These are phyloP conservation scores for Delichon dasypus DNA, from an alignment of 2,797 vertebrate genomes.

Conservation along the genomic window DNA sequence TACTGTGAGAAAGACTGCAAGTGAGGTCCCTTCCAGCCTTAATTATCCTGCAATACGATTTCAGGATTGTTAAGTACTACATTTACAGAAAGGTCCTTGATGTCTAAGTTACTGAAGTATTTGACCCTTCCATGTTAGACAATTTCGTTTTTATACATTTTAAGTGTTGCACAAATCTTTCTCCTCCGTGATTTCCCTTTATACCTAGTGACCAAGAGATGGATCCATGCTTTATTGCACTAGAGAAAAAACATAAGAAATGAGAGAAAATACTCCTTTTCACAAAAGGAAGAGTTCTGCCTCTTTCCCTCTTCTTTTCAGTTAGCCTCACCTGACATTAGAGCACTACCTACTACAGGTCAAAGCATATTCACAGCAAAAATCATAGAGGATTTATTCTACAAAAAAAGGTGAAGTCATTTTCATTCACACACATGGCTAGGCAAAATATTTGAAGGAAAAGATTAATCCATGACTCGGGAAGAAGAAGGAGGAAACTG, in stretches of 20 bases:
- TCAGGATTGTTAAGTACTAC: background rate
- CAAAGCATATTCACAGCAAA: background rate
- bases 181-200: background rate
- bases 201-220: background rate
- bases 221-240: background rate
- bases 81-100: background rate
- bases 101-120: background rate
- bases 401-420: background rate
- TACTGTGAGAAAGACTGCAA: background rate
- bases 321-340: background rate
- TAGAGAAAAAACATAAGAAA: background rate
- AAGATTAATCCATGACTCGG: background rate
- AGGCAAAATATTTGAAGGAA: background rate
- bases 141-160: background rate
- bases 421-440: background rate
- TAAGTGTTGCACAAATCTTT: background rate
- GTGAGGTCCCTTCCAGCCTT: background rate
- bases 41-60: background rate
- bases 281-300: background rate
- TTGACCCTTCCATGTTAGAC: background rate
- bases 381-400: background rate
- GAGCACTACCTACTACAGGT: background rate
- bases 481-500: background rate
- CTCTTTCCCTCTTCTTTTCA: background rate
- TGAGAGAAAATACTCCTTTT: background rate